These are phyloP conservation scores for Zaprionus capensis DNA, from an alignment of 1,140 invertebrate genomes.

Conservation along the genomic window DNA sequence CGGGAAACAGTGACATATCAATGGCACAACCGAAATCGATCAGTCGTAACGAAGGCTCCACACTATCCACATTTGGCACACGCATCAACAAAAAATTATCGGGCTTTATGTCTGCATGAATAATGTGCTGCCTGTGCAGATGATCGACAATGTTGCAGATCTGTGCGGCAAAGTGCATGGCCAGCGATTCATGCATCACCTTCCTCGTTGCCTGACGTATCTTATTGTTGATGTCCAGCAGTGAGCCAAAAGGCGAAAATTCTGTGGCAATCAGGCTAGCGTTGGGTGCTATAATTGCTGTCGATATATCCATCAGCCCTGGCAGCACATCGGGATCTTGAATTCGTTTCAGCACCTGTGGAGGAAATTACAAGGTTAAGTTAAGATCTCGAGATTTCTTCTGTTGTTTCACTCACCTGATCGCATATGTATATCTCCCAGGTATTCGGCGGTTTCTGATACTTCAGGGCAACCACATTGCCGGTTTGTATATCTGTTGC, in stretches of 20 bases:
- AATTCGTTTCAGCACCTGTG: constrained; percentile 71
- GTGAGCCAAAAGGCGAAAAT: constrained; percentile 91
- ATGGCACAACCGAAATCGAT: constrained; percentile 96
- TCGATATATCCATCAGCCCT: constrained; percentile 89
- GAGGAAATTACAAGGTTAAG: no score
- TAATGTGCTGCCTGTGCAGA: constrained; percentile 94
- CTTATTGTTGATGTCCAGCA: constrained; percentile 91
- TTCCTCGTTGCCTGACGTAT: constrained; percentile 89
- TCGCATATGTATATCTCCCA: constrained; percentile 93
- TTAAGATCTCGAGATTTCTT: no score
- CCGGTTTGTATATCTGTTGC: constrained; percentile 85
- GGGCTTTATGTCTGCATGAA: constrained; percentile 98
- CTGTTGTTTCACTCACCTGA: constrained; percentile 87
- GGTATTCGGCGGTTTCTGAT: constrained; percentile 90
- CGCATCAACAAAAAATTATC: constrained; percentile 96
- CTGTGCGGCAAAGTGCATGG: constrained; percentile 94
- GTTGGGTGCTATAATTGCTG: constrained; percentile 89
- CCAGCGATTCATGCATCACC: constrained; percentile 89
- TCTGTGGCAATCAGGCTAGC: constrained; percentile 92
- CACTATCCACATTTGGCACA: constrained; percentile 70
- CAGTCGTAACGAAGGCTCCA: constrained; percentile 88
- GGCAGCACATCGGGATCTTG: constrained; percentile 83
- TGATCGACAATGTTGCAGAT: constrained; percentile 95
- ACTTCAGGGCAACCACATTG: constrained; percentile 89
- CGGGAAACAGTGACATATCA: constrained; percentile 94